Evolutionary conservation across 2,113 vertebrate species (phyloP).

Genomic region (Phycodurus eques): DNA sequence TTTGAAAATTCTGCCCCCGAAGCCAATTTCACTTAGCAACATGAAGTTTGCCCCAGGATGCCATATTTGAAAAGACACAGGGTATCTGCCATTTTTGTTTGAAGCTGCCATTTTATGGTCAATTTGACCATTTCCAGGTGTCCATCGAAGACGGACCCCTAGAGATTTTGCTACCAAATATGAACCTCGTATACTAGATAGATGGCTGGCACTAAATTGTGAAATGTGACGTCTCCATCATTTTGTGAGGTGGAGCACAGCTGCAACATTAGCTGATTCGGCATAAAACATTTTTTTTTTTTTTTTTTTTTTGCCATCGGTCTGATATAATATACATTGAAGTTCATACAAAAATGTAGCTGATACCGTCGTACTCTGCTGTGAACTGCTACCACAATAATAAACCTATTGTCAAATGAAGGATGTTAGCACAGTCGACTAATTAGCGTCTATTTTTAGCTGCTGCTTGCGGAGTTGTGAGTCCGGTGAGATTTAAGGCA

Average conservation of each 20-base stretch:
- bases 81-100: background rate
- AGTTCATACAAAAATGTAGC: background rate
- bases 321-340: background rate
- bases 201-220: background rate
- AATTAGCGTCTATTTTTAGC: slow-evolving; percentile 1
- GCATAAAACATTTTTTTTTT: background rate
- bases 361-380: background rate
- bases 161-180: no score
- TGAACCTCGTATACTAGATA: no score
- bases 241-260: no score
- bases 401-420: background rate
- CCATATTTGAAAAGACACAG: background rate
- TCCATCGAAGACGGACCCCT: no score
- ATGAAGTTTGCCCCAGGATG: background rate
- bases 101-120: background rate
- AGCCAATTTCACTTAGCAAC: background rate
- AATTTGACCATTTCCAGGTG: no score
- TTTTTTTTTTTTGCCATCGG: background rate
- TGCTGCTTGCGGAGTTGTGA: background rate
- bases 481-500: background rate
- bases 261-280: no score
- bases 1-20: background rate
- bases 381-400: background rate
- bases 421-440: background rate
- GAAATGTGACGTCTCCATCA: no score